Conservation (phyloP, 2,888 invertebrate species). For the Drosophila antonietae region DNA sequence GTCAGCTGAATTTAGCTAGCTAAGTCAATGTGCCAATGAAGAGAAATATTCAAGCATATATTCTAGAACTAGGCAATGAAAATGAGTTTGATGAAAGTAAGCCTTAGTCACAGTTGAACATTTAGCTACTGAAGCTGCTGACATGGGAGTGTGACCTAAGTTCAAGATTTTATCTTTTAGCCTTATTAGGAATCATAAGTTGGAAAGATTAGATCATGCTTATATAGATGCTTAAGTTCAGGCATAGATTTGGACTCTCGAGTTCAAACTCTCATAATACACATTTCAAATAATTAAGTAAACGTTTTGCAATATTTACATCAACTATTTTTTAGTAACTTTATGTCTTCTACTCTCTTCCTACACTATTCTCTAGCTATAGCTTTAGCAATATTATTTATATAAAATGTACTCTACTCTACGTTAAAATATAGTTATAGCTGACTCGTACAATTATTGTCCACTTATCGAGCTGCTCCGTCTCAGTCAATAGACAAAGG, state of each 20-base stretch:
- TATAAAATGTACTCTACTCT: too few relatives aligned
- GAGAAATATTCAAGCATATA: neutral
- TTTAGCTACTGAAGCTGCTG: neutral
- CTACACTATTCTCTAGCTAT: neutral
- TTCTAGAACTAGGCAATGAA: neutral
- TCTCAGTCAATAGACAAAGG: conserved; percentile 3
- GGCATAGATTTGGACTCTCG: too few relatives aligned
- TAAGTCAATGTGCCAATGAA: too few relatives aligned
- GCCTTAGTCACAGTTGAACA: neutral
- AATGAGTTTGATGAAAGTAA: neutral
- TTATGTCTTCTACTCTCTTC: neutral
- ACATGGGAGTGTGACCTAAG: too few relatives aligned
- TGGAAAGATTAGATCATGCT: too few relatives aligned
- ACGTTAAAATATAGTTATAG: too few relatives aligned
- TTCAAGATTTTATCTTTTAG: too few relatives aligned
- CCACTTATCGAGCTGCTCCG: neutral
- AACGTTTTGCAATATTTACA: neutral
- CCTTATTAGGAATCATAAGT: too few relatives aligned
- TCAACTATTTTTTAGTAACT: neutral
- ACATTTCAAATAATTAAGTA: too few relatives aligned
- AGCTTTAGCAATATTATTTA: neutral
- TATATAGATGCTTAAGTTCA: too few relatives aligned
- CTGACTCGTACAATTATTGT: conserved; percentile 2
- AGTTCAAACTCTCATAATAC: too few relatives aligned
- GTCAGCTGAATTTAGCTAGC: too few relatives aligned